These are phyloP conservation scores for Gobionotothen gibberifrons DNA, from an alignment of 2,797 vertebrate genomes.

Conservation along the genomic window DNA sequence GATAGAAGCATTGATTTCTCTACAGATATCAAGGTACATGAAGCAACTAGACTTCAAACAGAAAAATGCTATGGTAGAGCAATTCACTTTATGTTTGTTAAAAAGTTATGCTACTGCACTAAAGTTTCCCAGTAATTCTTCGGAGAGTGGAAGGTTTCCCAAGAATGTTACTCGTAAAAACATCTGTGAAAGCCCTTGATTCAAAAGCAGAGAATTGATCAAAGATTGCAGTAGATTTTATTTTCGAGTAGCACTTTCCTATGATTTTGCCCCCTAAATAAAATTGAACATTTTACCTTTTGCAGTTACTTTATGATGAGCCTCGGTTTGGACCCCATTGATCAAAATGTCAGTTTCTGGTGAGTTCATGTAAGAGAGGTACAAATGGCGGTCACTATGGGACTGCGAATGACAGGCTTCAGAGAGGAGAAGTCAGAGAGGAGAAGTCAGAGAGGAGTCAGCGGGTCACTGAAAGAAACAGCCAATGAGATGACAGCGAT, in stretches of 20 bases:
- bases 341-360: conserved; percentile 57
- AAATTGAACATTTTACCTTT: conserved; percentile 10
- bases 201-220: conserved; percentile 26
- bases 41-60: background rate
- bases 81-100: background rate
- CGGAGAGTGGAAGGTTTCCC: background rate
- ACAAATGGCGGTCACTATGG: conserved; percentile 52
- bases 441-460: conserved; percentile 37
- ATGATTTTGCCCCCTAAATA: conserved; percentile 5
- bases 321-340: conserved; percentile 18
- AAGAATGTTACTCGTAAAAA: conserved; percentile 13
- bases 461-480: conserved; percentile 57
- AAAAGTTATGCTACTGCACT: conserved; percentile 8
- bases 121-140: conserved; percentile 5
- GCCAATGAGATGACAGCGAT: conserved; percentile 64
- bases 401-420: conserved; percentile 59
- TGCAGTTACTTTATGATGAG: background rate
- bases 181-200: conserved; percentile 33
- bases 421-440: conserved; percentile 53
- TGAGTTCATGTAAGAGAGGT: conserved; percentile 38
- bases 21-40: background rate
- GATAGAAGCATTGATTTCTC: background rate
- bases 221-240: conserved; percentile 1
- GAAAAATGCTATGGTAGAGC: background rate
- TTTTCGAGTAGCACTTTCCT: background rate